Base-by-base conservation (phyloP, 1,140 invertebrate genomes). In the Cydia splendana region DNA sequence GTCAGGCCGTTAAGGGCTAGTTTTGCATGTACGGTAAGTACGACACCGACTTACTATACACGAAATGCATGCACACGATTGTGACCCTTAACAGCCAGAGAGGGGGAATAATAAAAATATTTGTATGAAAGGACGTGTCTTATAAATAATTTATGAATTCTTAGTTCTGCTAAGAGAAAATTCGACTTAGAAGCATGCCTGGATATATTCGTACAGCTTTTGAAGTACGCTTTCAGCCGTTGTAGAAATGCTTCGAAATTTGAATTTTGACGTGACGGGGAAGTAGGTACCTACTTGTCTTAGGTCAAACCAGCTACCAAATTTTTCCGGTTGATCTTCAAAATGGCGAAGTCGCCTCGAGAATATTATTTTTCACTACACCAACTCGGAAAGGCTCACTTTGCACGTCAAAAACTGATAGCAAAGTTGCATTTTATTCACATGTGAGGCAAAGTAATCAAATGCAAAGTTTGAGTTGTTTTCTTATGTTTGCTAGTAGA, bases 41-140 rank as follows among this genome's bases (percentile, higher is more conserved):
- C 5, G 6, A 18, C 34, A 28, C 7, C 5, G 18, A 4, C n/a
- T 5, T n/a, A 18, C 30, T 38, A 38, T 18, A 38, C 34, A 20
- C 67, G 38, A 15, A 42, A 24, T 4, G 45, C 13, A 13, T 45
- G 77, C 77, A 75, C 62, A 62, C 77, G 24, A 77, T 76, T 77
- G 13, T 77, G 30, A 20, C 12, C 69, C 53, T 77, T 78, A 74
- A 73, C 28, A 48, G 42, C 28, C 28, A 73, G 62, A 42, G 69
- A 76, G 74, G 80, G 74, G 57, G 76, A 77, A 77, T 78, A 78
- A 81, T 78, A 78, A 81, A 81, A 78, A 78, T 81, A 81, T 81
- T 78, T 81, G 75, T 81, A 78, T 81, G 74, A 78, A 78, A 77
- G 76, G 76, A 76, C 65, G 74, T 20, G 74, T 20, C 13, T 80